Percentiles rank a stretch among this genome's conserved stretches.
These are phyloP conservation scores for Agrypnus murinus DNA, from an alignment of 2,888 invertebrate species.

Conservation along the genomic window DNA sequence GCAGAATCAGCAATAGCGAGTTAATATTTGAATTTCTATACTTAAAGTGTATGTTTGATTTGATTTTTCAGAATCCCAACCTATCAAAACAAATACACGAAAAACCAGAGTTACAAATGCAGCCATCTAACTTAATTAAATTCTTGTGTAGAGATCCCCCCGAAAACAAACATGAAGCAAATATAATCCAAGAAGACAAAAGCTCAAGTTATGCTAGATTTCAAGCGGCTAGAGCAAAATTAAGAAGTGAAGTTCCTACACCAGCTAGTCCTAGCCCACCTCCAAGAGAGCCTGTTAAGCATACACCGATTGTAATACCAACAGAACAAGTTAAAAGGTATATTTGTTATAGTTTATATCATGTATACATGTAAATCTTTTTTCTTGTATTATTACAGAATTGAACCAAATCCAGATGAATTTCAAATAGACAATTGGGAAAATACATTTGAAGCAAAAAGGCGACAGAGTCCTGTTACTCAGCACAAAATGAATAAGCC, in stretches of 20 bases:
- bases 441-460: conserved; percentile 17
- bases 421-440: conserved; percentile 17
- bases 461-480: not conserved
- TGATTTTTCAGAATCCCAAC: conserved; percentile 36
- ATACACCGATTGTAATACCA: conserved; percentile 70
- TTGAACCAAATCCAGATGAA: conserved; percentile 1
- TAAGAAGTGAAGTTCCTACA: conserved; percentile 55
- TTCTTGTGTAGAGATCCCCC: conserved; percentile 38
- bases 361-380: too few species aligned
- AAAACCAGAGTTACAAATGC: not conserved
- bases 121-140: conserved; percentile 16
- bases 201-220: conserved; percentile 25
- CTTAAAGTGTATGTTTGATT: not conserved
- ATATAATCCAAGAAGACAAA: not conserved
- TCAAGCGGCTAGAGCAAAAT: conserved; percentile 47
- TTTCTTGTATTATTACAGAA: not conserved
- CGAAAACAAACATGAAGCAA: not conserved
- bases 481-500: conserved; percentile 57
- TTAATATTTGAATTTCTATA: not conserved
- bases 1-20: too few species aligned
- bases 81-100: conserved; percentile 32
- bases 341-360: not conserved
- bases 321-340: conserved; percentile 61
- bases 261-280: conserved; percentile 72
- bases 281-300: conserved; percentile 61